A percentile compares a stretch with the other conserved stretches of the same genome.
phyloP scores from a whole-genome alignment of 2,888 invertebrate species.

The Elegia similella region DNA sequence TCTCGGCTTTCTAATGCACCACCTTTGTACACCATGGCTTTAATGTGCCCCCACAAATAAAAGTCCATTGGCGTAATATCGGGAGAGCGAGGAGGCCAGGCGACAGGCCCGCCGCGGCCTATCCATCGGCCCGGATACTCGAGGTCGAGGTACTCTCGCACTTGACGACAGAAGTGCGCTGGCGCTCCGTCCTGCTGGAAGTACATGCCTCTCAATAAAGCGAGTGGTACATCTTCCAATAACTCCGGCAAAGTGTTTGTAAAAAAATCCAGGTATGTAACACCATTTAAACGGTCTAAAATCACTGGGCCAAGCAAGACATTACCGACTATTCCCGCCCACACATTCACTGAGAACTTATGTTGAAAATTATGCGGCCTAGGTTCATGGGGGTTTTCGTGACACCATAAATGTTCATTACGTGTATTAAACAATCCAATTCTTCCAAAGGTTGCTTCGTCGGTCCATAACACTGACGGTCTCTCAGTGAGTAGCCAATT shows the following conservation, averaged over 20 bases:
- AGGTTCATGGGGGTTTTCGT: slow-evolving; percentile 19
- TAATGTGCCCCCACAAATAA: too few relatives aligned
- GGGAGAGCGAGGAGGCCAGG: too few relatives aligned
- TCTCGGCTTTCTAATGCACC: too few relatives aligned
- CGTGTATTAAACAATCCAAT: slow-evolving; percentile 14
- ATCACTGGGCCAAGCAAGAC: slow-evolving; percentile 13
- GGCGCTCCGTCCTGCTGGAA: slow-evolving; percentile 17
- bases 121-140: too few relatives aligned
- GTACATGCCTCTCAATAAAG: slow-evolving; percentile 15
- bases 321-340: slow-evolving; percentile 20
- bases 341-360: slow-evolving; percentile 21
- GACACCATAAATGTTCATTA: slow-evolving; percentile 17
- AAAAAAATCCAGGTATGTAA: slow-evolving; percentile 1
- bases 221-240: slow-evolving; percentile 13
- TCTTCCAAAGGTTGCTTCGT: neutral
- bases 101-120: too few relatives aligned
- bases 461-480: neutral
- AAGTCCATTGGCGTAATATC: too few relatives aligned
- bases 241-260: slow-evolving; percentile 13
- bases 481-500: neutral
- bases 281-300: too few relatives aligned
- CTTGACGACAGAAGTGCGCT: too few relatives aligned
- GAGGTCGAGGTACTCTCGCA: too few relatives aligned
- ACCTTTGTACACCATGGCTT: too few relatives aligned
- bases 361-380: slow-evolving; percentile 19